phyloP scores from a whole-genome alignment of 1,140 invertebrate species.

The Schlechtendalia chinensis region DNA sequence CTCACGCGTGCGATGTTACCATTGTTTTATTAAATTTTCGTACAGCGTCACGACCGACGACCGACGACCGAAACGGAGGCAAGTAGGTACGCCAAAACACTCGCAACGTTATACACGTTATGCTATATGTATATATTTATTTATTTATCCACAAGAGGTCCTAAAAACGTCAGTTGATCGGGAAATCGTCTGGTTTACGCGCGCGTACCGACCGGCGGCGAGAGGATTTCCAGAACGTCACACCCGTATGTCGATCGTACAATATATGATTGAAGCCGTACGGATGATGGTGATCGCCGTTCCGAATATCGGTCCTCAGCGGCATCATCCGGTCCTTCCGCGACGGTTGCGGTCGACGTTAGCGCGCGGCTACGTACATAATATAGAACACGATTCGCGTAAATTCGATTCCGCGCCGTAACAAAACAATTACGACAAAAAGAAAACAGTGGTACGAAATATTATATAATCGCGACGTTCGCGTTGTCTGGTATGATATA shows the following conservation, averaged over 20 bases:
- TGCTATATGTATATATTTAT: too few species aligned
- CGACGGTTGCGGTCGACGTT: too few species aligned
- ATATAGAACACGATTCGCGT: not conserved
- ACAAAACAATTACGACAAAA: not conserved
- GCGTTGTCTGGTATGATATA: too few species aligned
- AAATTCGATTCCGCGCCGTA: not conserved
- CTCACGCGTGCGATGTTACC: not conserved
- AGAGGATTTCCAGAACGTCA: constrained; percentile 15
- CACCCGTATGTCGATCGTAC: not conserved
- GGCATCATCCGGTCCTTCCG: too few species aligned
- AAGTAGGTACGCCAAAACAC: not conserved
- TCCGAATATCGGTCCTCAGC: not conserved
- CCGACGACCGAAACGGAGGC: not conserved
- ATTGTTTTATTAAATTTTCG: not conserved
- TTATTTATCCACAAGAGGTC: too few species aligned
- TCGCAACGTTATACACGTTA: too few species aligned
- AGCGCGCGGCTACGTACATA: too few species aligned
- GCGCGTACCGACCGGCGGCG: not conserved
- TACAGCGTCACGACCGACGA: constrained; percentile 11
- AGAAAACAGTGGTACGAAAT: too few species aligned
- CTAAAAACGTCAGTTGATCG: too few species aligned
- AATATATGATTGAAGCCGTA: too few species aligned
- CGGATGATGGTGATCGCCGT: not conserved
- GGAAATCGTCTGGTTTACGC: too few species aligned
- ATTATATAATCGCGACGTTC: too few species aligned